phyloP scores from a whole-genome alignment of 2,113 vertebrate species.

The Hemichromis elongatus region DNA sequence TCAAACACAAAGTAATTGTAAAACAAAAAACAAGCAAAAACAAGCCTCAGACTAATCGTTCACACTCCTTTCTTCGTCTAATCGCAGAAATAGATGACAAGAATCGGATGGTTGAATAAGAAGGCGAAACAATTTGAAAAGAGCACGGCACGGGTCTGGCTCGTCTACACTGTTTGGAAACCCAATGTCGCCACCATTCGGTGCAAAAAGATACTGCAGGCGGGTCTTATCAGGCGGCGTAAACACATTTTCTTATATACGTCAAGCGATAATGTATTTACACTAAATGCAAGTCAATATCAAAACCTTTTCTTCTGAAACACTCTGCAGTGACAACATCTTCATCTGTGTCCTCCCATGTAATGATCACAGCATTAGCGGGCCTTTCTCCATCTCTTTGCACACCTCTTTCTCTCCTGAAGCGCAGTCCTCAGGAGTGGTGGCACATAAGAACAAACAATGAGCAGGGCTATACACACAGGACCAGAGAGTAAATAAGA shows the following conservation, averaged over 20 bases:
- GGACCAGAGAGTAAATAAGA: constrained; percentile 67
- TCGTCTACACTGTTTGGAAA: constrained; percentile 62
- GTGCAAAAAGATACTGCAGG: constrained; percentile 36
- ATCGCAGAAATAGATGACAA: neutral
- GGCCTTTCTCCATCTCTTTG: neutral
- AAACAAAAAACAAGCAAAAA: neutral
- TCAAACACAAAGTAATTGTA: neutral
- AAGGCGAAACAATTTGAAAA: neutral
- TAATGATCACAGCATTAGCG: constrained; percentile 37
- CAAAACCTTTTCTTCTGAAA: neutral
- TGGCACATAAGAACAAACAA: constrained; percentile 71
- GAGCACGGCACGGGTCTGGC: neutral
- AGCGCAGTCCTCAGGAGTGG: constrained; percentile 45
- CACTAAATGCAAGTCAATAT: neutral
- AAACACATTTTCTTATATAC: neutral
- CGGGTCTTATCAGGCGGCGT: neutral
- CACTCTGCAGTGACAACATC: neutral
- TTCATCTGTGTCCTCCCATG: constrained; percentile 20
- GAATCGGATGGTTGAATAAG: neutral
- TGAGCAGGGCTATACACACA: constrained; percentile 63
- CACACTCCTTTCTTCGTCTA: neutral
- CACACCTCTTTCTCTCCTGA: neutral
- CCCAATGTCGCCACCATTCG: constrained; percentile 96
- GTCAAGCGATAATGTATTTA: neutral
- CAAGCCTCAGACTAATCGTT: neutral